Evolutionary conservation across 1,140 invertebrate genomes (phyloP), one percentile per base, ranked within the genome.

Genomic region (Amyelois transitella): DNA sequence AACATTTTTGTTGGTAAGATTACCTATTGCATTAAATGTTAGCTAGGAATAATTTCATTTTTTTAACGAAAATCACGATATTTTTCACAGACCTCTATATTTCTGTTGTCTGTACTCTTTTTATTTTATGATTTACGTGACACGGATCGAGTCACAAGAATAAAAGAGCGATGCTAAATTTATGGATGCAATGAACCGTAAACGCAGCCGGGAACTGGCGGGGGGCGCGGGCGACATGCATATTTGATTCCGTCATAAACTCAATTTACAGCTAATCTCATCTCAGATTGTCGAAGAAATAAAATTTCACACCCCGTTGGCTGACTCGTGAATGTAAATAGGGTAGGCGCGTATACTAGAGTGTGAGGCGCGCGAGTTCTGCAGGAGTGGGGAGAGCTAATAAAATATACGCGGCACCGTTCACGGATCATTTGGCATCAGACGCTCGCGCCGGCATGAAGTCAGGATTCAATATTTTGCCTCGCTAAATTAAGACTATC

Each of bases 201-300:
- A 79, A 68, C 62, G 63, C 61, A 64, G 67, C 52, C 58, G 45
- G 56, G 51, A 20, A 56, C 43, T 56, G 60, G 55, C 47, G 59
- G 62, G 48, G 59, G 62, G 48, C 53, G 60, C 32, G 32, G 32
- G 72, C 54, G 69, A 70, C 75, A 72, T 83, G 80, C 80, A 81
- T 86, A 85, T 86, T 83, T 81, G 77, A 86, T 85, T 79, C 63
- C 65, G 61, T 81, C 76, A 82, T 85, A 84, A 87, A 87, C 77
- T 82, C 81, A 82, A 87, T 87, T 85, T 82, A 82, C 80, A 81
- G 79, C 79, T 87, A 85, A 87, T 85, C 84, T 81, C 68, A 79
- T 85, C 69, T 79, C 68, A 79, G 78, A 87, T 84, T 85, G 81
- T 85, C 75, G 75, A 80, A 81, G 81, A 82, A 85, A 87, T 87